phyloP scores from a whole-genome alignment of 2,797 vertebrate species.

The Galaxias olidus region DNA sequence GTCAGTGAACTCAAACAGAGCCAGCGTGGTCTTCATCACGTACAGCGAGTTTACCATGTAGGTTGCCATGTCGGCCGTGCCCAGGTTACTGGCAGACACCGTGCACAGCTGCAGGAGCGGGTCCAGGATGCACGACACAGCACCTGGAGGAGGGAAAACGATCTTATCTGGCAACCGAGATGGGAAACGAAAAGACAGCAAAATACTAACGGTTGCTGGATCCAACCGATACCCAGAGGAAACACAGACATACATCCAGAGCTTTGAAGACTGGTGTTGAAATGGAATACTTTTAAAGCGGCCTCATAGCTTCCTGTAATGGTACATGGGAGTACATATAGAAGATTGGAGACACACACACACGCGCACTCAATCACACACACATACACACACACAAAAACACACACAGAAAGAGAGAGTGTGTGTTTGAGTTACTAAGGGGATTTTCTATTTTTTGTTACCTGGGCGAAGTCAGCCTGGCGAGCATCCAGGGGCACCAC shows the following conservation, averaged over 20 bases:
- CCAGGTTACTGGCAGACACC: conserved; percentile 93
- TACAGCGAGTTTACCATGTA: conserved; percentile 99
- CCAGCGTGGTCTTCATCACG: conserved; percentile 95
- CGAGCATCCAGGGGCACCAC: conserved; percentile 93
- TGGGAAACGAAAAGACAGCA: conserved; percentile 19
- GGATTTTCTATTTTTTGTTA: neutral
- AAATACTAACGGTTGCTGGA: no score
- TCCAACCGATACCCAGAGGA: neutral
- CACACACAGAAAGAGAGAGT: no score
- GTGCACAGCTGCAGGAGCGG: conserved; percentile 95
- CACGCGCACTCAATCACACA: no score
- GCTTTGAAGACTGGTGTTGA: no score
- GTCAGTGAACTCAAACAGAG: conserved; percentile 97
- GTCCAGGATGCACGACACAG: conserved; percentile 95
- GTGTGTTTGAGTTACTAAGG: neutral
- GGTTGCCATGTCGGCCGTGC: conserved; percentile 96
- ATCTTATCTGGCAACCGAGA: conserved; percentile 14
- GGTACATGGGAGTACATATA: no score
- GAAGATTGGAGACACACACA: neutral
- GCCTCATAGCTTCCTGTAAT: no score
- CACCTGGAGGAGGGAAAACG: conserved; percentile 74
- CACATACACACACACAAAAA: no score
- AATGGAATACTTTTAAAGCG: no score
- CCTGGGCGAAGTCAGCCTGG: conserved; percentile 97
- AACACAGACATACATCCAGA: no score